A percentile compares a stretch with the other conserved stretches of the same genome.
These are phyloP conservation scores for Apotomis betuletana DNA, from an alignment of 2,888 invertebrate species.

Conservation along the genomic window DNA sequence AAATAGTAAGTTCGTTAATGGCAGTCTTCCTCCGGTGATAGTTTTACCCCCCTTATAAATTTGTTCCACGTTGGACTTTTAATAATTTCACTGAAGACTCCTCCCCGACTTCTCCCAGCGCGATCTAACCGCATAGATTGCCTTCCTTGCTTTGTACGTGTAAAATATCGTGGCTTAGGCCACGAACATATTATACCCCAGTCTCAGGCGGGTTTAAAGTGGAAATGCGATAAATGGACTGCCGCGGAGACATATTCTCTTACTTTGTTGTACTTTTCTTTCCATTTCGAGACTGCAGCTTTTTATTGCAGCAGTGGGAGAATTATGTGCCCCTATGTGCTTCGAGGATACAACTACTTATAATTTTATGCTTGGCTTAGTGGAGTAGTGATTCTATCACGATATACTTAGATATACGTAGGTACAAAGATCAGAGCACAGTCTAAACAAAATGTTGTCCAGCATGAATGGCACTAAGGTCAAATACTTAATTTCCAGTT, in stretches of 20 bases:
- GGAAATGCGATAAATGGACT: constrained; percentile 56
- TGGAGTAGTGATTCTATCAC: not conserved
- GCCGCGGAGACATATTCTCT: constrained; percentile 55
- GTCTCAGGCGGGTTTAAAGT: constrained; percentile 42
- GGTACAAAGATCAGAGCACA: too few species aligned
- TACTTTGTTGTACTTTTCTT: constrained; percentile 46
- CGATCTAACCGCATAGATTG: constrained; percentile 11
- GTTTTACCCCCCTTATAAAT: not conserved
- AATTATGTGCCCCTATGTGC: not conserved
- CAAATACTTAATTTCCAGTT: too few species aligned
- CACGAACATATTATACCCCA: constrained; percentile 28
- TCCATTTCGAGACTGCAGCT: constrained; percentile 19
- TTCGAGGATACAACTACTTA: not conserved
- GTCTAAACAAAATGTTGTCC: too few species aligned
- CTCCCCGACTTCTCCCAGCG: not conserved
- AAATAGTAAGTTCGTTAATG: too few species aligned
- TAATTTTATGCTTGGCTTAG: not conserved
- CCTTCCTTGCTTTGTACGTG: constrained; percentile 13
- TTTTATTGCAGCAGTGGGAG: constrained; percentile 1
- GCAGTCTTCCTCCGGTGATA: too few species aligned
- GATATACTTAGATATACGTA: too few species aligned
- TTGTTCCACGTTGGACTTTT: not conserved
- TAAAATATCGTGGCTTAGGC: constrained; percentile 27
- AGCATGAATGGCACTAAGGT: too few species aligned
- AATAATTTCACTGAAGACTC: not conserved